Conservation (phyloP, 2,113 vertebrate species). For the Toxotes chatareus region DNA sequence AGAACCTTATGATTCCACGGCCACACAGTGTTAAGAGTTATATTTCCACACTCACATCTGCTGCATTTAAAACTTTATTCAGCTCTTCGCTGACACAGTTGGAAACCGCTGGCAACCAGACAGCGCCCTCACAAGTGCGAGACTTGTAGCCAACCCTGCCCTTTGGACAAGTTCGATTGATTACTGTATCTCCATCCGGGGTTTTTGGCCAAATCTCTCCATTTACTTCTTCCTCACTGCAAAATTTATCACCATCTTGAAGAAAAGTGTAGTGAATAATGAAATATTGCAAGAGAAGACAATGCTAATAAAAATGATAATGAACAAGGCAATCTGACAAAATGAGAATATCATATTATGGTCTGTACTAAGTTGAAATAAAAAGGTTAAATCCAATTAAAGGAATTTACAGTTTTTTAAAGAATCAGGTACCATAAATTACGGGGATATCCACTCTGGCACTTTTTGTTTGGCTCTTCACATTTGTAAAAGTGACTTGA, state of each 20-base stretch:
- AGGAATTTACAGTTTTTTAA: background rate
- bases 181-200: slow-evolving; percentile 45
- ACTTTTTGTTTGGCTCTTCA: accelerated
- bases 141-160: slow-evolving; percentile 59
- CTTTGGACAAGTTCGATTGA: slow-evolving; percentile 13
- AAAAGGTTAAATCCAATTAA: background rate
- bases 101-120: slow-evolving; percentile 1
- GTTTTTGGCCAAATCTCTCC: slow-evolving; percentile 56
- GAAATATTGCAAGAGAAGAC: background rate
- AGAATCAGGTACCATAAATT: slow-evolving; percentile 64
- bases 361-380: background rate
- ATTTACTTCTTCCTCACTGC: accelerated
- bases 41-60: slow-evolving; percentile 64
- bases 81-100: slow-evolving; percentile 62
- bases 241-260: background rate
- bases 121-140: slow-evolving; percentile 26
- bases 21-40: background rate
- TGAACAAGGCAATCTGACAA: background rate
- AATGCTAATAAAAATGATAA: background rate
- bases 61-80: slow-evolving; percentile 19
- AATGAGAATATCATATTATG: background rate
- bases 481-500: slow-evolving; percentile 40
- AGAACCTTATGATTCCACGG: background rate
- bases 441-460: slow-evolving; percentile 47
- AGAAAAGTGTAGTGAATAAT: background rate